Conservation (phyloP, 2,113 vertebrate genomes). For the Spea multiplicata region DNA sequence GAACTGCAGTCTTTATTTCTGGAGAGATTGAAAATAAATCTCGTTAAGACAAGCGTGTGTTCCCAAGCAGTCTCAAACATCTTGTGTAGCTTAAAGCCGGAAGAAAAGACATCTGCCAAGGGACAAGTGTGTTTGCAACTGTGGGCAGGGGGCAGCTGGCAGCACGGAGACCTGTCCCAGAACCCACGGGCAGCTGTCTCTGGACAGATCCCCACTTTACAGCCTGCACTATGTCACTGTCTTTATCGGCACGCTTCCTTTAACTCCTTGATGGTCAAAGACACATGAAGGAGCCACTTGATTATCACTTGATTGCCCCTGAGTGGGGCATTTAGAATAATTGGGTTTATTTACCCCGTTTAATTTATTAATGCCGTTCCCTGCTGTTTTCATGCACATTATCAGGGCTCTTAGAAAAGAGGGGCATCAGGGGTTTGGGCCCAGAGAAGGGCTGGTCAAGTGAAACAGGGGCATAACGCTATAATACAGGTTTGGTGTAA, state of each 20-base stretch:
- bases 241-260: background rate
- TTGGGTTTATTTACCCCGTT: too few relatives aligned
- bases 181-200: slow-evolving; percentile 30
- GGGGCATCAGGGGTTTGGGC: too few relatives aligned
- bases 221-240: too few relatives aligned
- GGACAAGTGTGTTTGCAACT: slow-evolving; percentile 38
- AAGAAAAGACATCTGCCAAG: slow-evolving; percentile 22
- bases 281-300: background rate
- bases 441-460: too few relatives aligned
- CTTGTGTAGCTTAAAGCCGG: slow-evolving; percentile 21
- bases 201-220: background rate
- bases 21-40: background rate
- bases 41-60: background rate
- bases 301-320: too few relatives aligned
- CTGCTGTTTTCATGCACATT: too few relatives aligned
- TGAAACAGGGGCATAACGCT: background rate
- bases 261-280: background rate
- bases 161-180: slow-evolving; percentile 27
- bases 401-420: too few relatives aligned
- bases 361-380: too few relatives aligned
- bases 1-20: too few relatives aligned
- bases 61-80: background rate
- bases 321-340: too few relatives aligned
- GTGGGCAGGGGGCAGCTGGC: slow-evolving; percentile 34
- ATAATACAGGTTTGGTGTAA: background rate